Conservation (phyloP, 37 sponge, comb jelly and placozoan genomes). For the Amphimedon queenslandica region DNA sequence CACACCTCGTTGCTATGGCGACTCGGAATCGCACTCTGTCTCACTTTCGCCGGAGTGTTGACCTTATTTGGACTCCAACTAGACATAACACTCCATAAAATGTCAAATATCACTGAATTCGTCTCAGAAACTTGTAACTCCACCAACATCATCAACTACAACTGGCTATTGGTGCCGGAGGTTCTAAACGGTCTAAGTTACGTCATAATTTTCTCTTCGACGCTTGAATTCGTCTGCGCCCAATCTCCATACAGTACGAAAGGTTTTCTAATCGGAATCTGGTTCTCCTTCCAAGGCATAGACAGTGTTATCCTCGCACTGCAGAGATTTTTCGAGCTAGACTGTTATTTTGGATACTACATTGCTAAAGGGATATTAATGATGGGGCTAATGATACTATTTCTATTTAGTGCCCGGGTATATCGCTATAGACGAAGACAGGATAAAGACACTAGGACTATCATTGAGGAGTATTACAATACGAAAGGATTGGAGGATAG, state of each 20-base stretch:
- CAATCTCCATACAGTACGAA: conserved; percentile 51
- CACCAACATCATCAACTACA: background rate
- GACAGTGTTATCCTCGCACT: background rate
- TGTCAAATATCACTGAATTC: background rate
- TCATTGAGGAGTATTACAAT: background rate
- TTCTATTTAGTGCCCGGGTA: background rate
- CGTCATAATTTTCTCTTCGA: background rate
- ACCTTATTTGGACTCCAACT: background rate
- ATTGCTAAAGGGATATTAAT: background rate
- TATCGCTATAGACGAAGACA: background rate
- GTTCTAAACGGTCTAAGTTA: background rate
- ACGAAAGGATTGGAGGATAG: background rate
- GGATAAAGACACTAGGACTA: background rate
- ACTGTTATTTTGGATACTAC: background rate
- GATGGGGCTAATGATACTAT: background rate
- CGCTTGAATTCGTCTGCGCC: conserved; percentile 61
- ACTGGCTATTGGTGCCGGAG: background rate
- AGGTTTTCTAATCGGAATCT: conserved; percentile 49
- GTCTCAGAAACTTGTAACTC: background rate
- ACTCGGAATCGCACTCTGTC: background rate
- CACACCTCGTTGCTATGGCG: background rate
- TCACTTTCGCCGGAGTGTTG: background rate
- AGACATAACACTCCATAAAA: background rate
- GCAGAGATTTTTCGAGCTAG: background rate
- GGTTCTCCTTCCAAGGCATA: conserved; percentile 47